phyloP scores from a whole-genome alignment of 2,797 vertebrate species.

The Megalops cyprinoides region DNA sequence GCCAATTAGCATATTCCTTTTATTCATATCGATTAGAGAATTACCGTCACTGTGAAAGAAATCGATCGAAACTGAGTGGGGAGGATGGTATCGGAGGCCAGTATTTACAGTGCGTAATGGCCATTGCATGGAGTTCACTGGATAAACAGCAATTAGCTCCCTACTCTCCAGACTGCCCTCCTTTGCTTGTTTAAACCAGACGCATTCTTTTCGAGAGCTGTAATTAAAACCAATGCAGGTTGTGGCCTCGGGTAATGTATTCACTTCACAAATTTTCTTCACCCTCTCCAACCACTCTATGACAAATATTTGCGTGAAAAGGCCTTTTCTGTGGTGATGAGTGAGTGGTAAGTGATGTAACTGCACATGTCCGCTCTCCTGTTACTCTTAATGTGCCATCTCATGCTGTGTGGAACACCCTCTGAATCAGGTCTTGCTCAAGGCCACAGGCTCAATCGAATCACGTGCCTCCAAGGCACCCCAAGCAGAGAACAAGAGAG shows the following conservation, averaged over 20 bases:
- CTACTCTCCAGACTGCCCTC: not conserved
- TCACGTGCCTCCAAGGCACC: no score
- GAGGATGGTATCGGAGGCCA: conserved; percentile 21
- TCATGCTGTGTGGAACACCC: no score
- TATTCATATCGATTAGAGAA: conserved; percentile 32
- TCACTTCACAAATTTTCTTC: not conserved
- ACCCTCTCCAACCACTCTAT: not conserved
- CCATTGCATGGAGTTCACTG: conserved; percentile 3
- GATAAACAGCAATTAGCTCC: conserved; percentile 10
- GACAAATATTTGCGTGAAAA: not conserved
- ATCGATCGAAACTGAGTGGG: conserved; percentile 20
- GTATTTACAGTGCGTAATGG: conserved; percentile 29
- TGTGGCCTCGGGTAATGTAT: not conserved
- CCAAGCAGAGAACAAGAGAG: not conserved
- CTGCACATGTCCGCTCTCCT: not conserved
- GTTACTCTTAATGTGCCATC: no score
- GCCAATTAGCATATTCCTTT: conserved; percentile 24
- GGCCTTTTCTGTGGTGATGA: not conserved
- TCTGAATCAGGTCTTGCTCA: no score
- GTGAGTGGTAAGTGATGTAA: not conserved
- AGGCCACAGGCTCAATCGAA: no score
- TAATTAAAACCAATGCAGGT: conserved; percentile 8
- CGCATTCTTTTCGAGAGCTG: not conserved
- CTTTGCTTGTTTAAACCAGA: conserved; percentile 1
- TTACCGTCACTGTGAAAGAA: conserved; percentile 36